A percentile compares a stretch with the other conserved stretches of the same genome.
Conservation (phyloP, 2,113 vertebrate species). For the Ondatra zibethicus region DNA sequence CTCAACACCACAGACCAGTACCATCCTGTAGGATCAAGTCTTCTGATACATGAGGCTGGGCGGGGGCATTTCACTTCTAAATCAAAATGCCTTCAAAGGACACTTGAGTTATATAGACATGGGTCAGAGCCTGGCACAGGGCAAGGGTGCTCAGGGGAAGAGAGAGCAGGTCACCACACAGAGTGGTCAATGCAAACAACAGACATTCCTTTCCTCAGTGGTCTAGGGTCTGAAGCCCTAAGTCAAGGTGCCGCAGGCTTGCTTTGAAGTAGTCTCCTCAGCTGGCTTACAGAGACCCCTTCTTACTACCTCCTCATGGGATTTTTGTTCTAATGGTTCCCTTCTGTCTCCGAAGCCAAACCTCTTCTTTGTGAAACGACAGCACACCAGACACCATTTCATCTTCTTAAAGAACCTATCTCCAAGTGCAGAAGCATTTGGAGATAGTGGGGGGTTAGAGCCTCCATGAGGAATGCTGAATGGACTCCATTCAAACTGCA, state of each 20-base stretch:
- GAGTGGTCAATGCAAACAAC: no score
- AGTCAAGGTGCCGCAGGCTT: background rate
- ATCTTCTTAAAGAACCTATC: background rate
- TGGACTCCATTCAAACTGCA: background rate
- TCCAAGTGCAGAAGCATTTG: background rate
- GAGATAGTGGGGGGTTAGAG: background rate
- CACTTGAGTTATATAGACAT: background rate
- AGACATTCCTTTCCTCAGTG: background rate
- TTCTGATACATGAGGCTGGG: background rate
- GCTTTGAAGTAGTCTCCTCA: background rate
- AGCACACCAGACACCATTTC: background rate
- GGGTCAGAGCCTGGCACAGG: no score
- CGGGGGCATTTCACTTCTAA: background rate
- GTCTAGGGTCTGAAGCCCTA: background rate
- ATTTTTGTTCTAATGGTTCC: rapidly evolving
- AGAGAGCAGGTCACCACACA: background rate
- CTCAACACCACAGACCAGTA: background rate
- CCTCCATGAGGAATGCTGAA: background rate
- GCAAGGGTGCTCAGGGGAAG: background rate
- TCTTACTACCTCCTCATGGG: rapidly evolving
- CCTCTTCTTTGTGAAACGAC: background rate
- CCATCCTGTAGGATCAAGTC: background rate
- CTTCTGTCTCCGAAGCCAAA: background rate
- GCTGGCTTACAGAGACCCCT: rapidly evolving
- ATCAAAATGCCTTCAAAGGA: background rate